phyloP scores from a whole-genome alignment of 1,140 invertebrate genomes.

The Physella acuta region DNA sequence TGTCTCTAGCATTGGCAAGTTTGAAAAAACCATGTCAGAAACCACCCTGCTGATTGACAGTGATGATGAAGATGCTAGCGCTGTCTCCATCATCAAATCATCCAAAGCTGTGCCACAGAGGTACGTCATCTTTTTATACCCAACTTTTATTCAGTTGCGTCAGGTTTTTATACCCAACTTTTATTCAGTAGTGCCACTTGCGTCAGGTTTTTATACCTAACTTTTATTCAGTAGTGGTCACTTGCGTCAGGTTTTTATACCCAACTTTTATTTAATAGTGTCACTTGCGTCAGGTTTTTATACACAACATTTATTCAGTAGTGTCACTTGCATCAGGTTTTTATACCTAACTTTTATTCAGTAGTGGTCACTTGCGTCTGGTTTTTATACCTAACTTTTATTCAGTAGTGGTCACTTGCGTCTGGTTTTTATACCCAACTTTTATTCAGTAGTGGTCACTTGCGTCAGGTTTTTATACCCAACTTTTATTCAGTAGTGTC shows the following conservation, averaged over 20 bases:
- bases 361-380: neutral
- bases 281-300: neutral
- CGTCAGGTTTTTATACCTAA: neutral
- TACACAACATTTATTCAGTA: neutral
- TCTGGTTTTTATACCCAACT: no score
- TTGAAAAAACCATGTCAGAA: slow-evolving; percentile 22
- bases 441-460: neutral
- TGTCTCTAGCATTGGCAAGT: slow-evolving; percentile 25
- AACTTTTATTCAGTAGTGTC: neutral
- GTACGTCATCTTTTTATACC: neutral
- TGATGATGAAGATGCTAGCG: slow-evolving; percentile 38
- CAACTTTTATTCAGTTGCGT: neutral
- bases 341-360: neutral
- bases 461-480: neutral
- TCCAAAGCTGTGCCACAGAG: neutral
- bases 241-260: neutral
- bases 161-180: no score
- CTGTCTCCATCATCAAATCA: neutral
- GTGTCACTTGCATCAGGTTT: neutral
- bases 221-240: neutral
- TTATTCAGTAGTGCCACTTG: neutral
- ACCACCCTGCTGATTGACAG: slow-evolving; percentile 21
- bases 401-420: neutral
- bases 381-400: neutral
- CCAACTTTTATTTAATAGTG: neutral